These are phyloP conservation scores for Haplochromis burtoni DNA, from an alignment of 2,113 vertebrate species.

Conservation along the genomic window DNA sequence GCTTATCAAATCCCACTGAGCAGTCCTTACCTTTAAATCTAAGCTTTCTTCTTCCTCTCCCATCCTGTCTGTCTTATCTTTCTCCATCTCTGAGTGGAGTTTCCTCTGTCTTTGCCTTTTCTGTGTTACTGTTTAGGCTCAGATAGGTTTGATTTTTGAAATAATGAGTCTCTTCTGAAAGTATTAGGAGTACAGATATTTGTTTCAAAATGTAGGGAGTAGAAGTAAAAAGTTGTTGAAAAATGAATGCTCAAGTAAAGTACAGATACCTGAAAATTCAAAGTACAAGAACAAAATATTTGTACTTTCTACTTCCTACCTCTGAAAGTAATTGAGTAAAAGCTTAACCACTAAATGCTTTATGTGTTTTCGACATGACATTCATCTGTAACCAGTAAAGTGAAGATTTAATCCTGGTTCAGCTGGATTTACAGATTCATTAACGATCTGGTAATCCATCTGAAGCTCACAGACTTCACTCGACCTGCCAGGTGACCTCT, in stretches of 20 bases:
- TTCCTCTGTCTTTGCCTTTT: not conserved
- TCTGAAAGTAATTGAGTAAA: not conserved
- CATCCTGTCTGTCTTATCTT: fast-evolving
- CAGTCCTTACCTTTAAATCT: not conserved
- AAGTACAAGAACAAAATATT: fast-evolving
- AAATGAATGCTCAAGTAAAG: not conserved
- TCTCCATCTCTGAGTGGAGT: not conserved
- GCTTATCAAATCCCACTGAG: fast-evolving
- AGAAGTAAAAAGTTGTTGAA: not conserved
- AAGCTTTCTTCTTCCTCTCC: not conserved
- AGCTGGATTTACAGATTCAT: fast-evolving
- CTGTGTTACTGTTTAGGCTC: fast-evolving
- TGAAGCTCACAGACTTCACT: not conserved
- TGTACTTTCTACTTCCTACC: not conserved
- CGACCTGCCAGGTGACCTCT: fast-evolving
- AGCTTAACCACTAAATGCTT: not conserved
- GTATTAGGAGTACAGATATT: fast-evolving
- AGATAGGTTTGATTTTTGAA: fast-evolving
- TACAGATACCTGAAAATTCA: not conserved
- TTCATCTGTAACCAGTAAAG: not conserved
- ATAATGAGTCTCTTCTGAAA: not conserved
- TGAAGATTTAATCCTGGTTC: not conserved
- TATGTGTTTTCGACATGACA: fast-evolving
- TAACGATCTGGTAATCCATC: fast-evolving
- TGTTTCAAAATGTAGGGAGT: not conserved